A percentile compares a stretch with the other conserved stretches of the same genome.
Conservation (phyloP, 2,888 invertebrate species). For the Arenicola marina region DNA sequence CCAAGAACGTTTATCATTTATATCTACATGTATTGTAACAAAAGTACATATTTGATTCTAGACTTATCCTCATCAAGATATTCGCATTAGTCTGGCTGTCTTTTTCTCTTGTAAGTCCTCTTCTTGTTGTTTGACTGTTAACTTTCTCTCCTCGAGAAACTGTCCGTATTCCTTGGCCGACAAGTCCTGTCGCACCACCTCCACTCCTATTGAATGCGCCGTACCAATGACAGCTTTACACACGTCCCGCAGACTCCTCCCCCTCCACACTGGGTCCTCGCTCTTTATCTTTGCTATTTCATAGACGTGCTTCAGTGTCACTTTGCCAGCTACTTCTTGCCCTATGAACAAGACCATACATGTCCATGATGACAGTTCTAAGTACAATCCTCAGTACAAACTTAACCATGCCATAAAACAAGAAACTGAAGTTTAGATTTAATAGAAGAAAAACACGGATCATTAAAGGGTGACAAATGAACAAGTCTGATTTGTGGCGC, state of each 20-base stretch:
- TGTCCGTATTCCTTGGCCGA: slow-evolving; percentile 77
- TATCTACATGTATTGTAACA: no score
- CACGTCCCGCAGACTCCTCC: slow-evolving; percentile 62
- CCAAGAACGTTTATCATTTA: no score
- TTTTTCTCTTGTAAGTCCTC: slow-evolving; percentile 77
- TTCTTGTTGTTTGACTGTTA: slow-evolving; percentile 74
- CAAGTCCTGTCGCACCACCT: slow-evolving; percentile 69
- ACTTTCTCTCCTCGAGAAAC: slow-evolving; percentile 78
- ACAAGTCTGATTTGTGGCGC: no score
- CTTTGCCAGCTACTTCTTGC: slow-evolving; percentile 80
- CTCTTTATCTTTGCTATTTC: slow-evolving; percentile 97
- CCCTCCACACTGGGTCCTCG: slow-evolving; percentile 71
- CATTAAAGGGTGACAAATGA: no score
- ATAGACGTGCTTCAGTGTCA: slow-evolving; percentile 92
- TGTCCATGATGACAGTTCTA: no score
- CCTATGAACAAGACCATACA: no score
- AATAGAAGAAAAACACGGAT: no score
- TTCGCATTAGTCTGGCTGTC: slow-evolving; percentile 86
- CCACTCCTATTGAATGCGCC: slow-evolving; percentile 81
- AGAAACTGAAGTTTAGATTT: no score
- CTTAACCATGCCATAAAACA: no score
- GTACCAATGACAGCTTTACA: slow-evolving; percentile 79
- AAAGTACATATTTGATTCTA: no score
- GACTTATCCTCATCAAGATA: slow-evolving; percentile 8
- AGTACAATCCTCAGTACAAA: no score